Conservation (phyloP, 2,113 vertebrate genomes). For the Columba janthina region DNA sequence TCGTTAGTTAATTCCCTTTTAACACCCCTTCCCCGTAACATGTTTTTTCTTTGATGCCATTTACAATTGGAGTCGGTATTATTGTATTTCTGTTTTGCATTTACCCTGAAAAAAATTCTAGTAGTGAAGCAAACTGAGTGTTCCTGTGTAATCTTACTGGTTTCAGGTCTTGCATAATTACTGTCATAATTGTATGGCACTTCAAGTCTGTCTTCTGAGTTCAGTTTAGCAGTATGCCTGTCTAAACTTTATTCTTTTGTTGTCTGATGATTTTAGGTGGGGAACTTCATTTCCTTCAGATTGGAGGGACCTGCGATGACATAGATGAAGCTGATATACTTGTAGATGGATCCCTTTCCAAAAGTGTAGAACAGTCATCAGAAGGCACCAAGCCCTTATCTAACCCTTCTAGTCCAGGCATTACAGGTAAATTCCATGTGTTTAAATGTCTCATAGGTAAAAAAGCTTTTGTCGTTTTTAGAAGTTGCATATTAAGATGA, state of each 20-base stretch:
- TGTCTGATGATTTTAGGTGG: conserved; percentile 81
- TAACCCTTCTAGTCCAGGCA: conserved; percentile 95
- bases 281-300: conserved; percentile 99
- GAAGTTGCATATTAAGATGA: neutral
- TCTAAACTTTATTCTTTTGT: neutral
- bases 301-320: conserved; percentile 98
- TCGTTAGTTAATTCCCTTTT: neutral
- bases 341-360: conserved; percentile 94
- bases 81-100: neutral
- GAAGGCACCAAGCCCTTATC: conserved; percentile 93
- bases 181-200: neutral
- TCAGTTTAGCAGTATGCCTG: neutral
- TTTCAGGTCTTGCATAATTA: neutral
- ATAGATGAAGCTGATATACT: conserved; percentile 97
- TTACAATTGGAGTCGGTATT: neutral
- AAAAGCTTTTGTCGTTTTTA: neutral
- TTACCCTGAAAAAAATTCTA: neutral
- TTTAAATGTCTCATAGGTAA: neutral
- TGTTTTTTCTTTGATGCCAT: neutral
- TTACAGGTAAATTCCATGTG: conserved; percentile 82
- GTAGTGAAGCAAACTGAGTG: neutral
- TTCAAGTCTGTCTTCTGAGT: neutral
- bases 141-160: neutral
- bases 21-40: accelerated
- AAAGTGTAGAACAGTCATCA: conserved; percentile 88